These are phyloP conservation scores for Pampusana beccarii DNA, from an alignment of 2,113 vertebrate species.

Conservation along the genomic window DNA sequence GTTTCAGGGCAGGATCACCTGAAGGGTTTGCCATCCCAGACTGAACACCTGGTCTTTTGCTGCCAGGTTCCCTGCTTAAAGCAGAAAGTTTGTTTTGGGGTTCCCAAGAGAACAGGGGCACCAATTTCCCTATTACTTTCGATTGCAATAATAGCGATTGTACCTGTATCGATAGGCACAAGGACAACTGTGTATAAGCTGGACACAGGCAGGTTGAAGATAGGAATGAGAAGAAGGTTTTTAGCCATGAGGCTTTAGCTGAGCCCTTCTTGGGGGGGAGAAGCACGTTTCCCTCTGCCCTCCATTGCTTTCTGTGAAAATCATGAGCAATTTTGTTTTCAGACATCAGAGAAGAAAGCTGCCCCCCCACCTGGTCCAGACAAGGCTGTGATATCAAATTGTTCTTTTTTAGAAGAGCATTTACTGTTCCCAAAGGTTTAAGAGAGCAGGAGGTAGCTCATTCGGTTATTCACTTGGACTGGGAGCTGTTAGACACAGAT, in stretches of 20 bases:
- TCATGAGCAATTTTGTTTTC: neutral
- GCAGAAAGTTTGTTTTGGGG: neutral
- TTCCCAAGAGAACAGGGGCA: neutral
- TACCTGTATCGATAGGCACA: neutral
- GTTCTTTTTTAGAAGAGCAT: slow-evolving; percentile 45
- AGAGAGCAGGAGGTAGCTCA: slow-evolving; percentile 49
- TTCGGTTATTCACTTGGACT: slow-evolving; percentile 44
- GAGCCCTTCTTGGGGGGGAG: too few relatives aligned
- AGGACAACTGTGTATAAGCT: neutral
- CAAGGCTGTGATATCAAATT: neutral
- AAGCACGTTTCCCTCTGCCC: neutral
- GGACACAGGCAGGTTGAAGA: fast-evolving
- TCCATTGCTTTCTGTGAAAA: neutral
- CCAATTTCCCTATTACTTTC: neutral
- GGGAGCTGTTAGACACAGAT: slow-evolving; percentile 57
- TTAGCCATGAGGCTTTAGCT: neutral
- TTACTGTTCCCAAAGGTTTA: slow-evolving; percentile 49
- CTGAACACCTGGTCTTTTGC: neutral
- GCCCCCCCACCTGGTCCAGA: neutral
- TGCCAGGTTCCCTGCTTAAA: neutral
- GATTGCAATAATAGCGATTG: fast-evolving
- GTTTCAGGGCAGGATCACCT: neutral
- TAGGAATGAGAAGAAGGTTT: neutral
- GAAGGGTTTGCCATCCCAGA: neutral
- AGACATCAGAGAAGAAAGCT: neutral